Base-by-base conservation (phyloP, 2,888 invertebrate genomes). In the Temnothorax unifasciatus region DNA sequence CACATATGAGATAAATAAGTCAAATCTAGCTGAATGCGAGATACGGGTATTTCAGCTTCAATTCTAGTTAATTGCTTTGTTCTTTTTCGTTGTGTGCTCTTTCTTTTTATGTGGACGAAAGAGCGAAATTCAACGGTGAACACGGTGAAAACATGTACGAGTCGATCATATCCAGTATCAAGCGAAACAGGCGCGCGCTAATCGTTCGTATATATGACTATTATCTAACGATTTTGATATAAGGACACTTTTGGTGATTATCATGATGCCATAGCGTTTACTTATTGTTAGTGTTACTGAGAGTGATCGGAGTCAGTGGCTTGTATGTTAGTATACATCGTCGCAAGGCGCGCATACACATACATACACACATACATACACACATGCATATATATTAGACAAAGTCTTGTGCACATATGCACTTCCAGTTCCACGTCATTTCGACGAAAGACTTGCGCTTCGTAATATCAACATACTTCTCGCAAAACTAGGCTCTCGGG, bases 101-200 rank as follows among this genome's bases (percentile, higher is more conserved):
- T 69, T 75, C 4, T 29, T 63, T 66, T 34, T 75, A 82, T 79
- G 64, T 59, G 44, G 21, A 76, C 41, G 57, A 63, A 85, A 52
- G 76, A 75, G 57, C 85, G 63, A 86, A 81, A 83, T 52, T 71
- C 52, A 71, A 54, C 71, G 73, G 25, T 73, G 73, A 57, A 73
- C 82, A 82, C 79, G 77, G 63, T 47, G 63, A 77, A 69, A 82
- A 84, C 18, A 66, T 81, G 38, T 76, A 85, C 85, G 88, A 90
- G 88, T 90, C 84, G 89, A 90, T 87, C 91, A 90, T 90, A 90
- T 90, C 79, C 89, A 89, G 83, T 86, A 86, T 68, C 64, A 86
- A 87, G 89, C 85, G 86, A 90, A 87, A 79, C 25, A 69, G 69
- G 54, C 77, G 81, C 83, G 86, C 87, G 90, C 83, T 85, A 84